Conservation (phyloP, 1,140 invertebrate genomes). For the Zaprionus africanus region DNA sequence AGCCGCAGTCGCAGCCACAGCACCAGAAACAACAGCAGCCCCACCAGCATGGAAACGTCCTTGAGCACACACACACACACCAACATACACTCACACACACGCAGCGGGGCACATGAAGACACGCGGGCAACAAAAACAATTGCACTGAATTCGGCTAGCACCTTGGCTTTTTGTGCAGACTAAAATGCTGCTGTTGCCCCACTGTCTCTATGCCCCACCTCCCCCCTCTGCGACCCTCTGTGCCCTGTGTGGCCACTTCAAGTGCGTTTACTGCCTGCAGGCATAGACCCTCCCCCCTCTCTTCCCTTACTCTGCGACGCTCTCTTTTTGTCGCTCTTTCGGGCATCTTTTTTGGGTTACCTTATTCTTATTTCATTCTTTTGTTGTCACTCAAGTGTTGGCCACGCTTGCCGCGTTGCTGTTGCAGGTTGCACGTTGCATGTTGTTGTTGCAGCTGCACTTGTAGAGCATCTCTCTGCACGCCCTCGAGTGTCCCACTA, state of each 20-base stretch:
- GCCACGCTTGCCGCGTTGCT: constrained; percentile 11
- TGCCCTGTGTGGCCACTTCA: constrained; percentile 33
- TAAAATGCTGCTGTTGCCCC: constrained; percentile 21
- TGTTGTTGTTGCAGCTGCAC: constrained; percentile 52
- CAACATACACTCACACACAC: constrained; percentile 26
- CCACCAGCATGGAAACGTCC: constrained; percentile 62
- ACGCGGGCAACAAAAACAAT: constrained; percentile 17
- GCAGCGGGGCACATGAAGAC: background rate
- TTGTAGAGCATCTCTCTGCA: constrained; percentile 65
- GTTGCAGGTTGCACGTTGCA: constrained; percentile 3
- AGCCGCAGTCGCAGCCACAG: constrained; percentile 14
- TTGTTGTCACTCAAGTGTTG: constrained; percentile 42
- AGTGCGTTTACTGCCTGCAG: constrained; percentile 51
- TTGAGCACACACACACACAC: constrained; percentile 47
- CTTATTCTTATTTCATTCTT: constrained; percentile 40
- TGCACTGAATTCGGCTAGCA: constrained; percentile 52
- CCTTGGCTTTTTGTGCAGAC: constrained; percentile 44
- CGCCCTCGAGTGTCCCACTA: constrained; percentile 52
- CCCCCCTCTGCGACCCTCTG: no score
- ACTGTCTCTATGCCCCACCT: background rate
- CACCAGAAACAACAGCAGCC: background rate
- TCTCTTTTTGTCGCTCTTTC: background rate
- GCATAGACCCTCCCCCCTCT: constrained; percentile 2
- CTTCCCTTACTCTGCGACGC: background rate
- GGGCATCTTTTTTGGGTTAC: constrained; percentile 44